These are phyloP conservation scores for Ophioninae sp. DNA, from an alignment of 2,888 invertebrate genomes.

Conservation along the genomic window DNA sequence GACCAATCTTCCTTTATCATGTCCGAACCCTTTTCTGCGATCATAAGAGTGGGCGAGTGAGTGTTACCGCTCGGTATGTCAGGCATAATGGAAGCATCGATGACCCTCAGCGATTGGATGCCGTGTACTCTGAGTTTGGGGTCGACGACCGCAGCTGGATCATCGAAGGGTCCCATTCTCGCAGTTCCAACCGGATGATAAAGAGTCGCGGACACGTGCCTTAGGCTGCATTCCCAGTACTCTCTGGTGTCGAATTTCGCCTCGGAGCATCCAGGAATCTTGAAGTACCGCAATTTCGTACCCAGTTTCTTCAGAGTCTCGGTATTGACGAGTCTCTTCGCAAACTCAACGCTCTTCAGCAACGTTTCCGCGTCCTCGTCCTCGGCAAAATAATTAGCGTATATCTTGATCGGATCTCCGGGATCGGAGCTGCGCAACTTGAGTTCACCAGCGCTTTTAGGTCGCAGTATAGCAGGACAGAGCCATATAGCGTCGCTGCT, in stretches of 20 bases:
- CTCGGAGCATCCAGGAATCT: slow-evolving; percentile 72
- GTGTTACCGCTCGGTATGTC: slow-evolving; percentile 84
- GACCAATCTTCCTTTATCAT: slow-evolving; percentile 84
- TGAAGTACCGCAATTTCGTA: slow-evolving; percentile 62
- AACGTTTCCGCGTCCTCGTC: slow-evolving; percentile 79
- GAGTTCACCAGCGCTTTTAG: slow-evolving; percentile 80
- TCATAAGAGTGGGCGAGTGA: slow-evolving; percentile 85
- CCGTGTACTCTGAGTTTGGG: slow-evolving; percentile 83
- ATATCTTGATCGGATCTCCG: slow-evolving; percentile 81
- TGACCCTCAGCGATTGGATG: slow-evolving; percentile 83
- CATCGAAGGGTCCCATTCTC: slow-evolving; percentile 84
- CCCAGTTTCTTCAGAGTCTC: slow-evolving; percentile 68
- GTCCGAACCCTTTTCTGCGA: slow-evolving; percentile 86
- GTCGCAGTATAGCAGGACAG: slow-evolving; percentile 80
- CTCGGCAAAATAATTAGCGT: slow-evolving; percentile 82
- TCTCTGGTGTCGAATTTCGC: slow-evolving; percentile 73
- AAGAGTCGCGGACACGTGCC: slow-evolving; percentile 83
- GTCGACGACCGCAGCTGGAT: slow-evolving; percentile 82
- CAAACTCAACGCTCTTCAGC: slow-evolving; percentile 74
- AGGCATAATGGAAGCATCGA: slow-evolving; percentile 87
- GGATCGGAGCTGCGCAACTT: slow-evolving; percentile 82
- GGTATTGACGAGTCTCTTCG: slow-evolving; percentile 69
- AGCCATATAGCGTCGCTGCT: slow-evolving; percentile 69
- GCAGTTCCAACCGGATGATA: slow-evolving; percentile 85
- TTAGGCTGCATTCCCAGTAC: slow-evolving; percentile 81